These are phyloP conservation scores for Onychostruthus taczanowskii DNA, from an alignment of 2,113 vertebrate genomes.

Conservation along the genomic window DNA sequence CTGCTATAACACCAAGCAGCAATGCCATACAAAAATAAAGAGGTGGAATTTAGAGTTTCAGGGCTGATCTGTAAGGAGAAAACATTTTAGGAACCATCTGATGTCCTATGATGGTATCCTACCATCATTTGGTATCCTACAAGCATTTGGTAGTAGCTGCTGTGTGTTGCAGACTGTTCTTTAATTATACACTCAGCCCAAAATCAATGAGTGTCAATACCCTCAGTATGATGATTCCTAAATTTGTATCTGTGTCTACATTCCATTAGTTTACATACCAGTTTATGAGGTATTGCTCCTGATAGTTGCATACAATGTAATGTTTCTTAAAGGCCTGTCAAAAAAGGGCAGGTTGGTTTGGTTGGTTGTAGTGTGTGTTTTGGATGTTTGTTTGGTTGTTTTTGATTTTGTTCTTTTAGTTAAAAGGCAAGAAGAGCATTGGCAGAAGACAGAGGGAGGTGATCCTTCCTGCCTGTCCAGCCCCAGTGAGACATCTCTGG, in stretches of 20 bases:
- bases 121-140: background rate
- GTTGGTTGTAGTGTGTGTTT: background rate
- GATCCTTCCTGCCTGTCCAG: background rate
- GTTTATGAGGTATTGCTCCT: background rate
- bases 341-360: background rate
- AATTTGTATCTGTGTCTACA: background rate
- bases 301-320: background rate
- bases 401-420: background rate
- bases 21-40: background rate
- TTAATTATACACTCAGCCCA: background rate
- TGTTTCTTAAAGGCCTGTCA: background rate
- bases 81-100: background rate
- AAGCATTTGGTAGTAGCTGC: background rate
- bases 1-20: background rate
- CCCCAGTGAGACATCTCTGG: background rate
- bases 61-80: background rate
- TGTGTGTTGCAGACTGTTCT: background rate
- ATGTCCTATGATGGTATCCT: background rate
- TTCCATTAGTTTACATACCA: background rate
- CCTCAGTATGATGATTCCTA: background rate
- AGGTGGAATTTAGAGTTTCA: background rate
- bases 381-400: background rate
- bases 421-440: background rate
- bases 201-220: background rate
- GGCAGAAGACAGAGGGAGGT: background rate